These are phyloP conservation scores for Platorchestia sp. DNA, from an alignment of 1,140 invertebrate species.

Conservation along the genomic window DNA sequence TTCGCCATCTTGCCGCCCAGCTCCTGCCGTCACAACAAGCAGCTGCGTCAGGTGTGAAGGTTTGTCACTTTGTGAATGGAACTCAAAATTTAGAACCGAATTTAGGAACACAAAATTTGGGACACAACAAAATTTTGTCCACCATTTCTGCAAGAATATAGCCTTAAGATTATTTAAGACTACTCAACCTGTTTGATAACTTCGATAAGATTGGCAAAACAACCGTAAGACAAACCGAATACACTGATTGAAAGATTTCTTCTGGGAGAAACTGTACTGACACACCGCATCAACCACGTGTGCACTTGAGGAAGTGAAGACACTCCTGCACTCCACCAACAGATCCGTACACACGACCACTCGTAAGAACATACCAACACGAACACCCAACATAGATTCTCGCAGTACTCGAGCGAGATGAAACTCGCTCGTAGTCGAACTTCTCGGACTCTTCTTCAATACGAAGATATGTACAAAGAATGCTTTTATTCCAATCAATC, in stretches of 20 bases:
- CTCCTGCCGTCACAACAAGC: constrained; percentile 31
- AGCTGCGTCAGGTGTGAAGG: not conserved
- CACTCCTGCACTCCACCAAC: not conserved
- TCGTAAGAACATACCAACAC: not conserved
- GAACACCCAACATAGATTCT: no score
- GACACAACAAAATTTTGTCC: no score
- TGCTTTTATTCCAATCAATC: no score
- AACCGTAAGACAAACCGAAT: not conserved
- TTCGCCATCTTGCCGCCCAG: constrained; percentile 68
- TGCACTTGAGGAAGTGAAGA: not conserved
- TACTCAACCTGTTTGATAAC: not conserved
- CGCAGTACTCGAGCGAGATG: no score
- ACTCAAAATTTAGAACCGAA: no score
- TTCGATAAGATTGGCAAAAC: not conserved
- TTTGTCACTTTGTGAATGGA: no score
- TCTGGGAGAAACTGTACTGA: not conserved
- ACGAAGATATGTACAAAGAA: no score
- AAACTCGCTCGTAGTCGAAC: no score
- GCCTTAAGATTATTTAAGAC: not conserved
- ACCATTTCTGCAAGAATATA: not conserved
- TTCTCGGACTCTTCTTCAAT: no score
- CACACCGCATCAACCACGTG: not conserved
- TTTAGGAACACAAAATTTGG: no score
- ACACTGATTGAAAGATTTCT: not conserved
- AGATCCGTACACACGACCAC: not conserved